phyloP scores from a whole-genome alignment of 2,113 vertebrate species.

The Alexandromys fortis region DNA sequence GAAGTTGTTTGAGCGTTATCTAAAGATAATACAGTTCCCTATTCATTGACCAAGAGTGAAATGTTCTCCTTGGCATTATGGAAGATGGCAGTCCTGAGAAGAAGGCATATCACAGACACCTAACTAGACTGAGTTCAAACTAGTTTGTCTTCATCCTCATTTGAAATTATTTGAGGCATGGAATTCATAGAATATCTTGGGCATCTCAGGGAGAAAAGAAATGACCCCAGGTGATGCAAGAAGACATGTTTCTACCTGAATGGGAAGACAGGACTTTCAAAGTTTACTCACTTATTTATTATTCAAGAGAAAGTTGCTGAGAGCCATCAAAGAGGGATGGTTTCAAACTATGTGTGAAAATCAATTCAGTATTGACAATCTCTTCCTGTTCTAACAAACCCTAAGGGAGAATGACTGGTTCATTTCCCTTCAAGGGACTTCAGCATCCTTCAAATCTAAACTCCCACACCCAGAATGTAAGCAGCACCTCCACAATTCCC shows the following conservation, averaged over 20 bases:
- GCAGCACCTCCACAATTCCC: neutral
- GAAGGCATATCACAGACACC: neutral
- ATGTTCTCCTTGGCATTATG: conserved; percentile 27
- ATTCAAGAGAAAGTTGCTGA: conserved; percentile 13
- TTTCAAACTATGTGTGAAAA: conserved; percentile 58
- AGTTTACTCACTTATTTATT: conserved; percentile 39
- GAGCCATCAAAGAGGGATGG: neutral
- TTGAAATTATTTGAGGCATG: conserved; percentile 44
- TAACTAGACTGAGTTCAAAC: conserved; percentile 27
- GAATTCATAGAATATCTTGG: neutral
- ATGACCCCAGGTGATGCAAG: neutral
- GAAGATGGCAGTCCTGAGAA: conserved; percentile 6
- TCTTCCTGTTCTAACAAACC: conserved; percentile 41
- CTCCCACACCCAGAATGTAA: neutral
- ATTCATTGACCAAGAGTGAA: conserved; percentile 18
- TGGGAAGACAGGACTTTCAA: neutral
- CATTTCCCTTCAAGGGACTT: neutral
- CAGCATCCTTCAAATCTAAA: conserved; percentile 27
- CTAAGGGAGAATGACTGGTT: conserved; percentile 1
- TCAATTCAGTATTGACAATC: conserved; percentile 13
- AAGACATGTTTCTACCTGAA: conserved; percentile 38
- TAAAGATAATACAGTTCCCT: neutral
- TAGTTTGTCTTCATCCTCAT: conserved; percentile 13
- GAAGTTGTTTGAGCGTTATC: conserved; percentile 3
- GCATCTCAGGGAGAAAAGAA: neutral